Evolutionary conservation across 2,797 vertebrate genomes (phyloP), one percentile per base, ranked within the genome.

Genomic region (Varecia variegata): DNA sequence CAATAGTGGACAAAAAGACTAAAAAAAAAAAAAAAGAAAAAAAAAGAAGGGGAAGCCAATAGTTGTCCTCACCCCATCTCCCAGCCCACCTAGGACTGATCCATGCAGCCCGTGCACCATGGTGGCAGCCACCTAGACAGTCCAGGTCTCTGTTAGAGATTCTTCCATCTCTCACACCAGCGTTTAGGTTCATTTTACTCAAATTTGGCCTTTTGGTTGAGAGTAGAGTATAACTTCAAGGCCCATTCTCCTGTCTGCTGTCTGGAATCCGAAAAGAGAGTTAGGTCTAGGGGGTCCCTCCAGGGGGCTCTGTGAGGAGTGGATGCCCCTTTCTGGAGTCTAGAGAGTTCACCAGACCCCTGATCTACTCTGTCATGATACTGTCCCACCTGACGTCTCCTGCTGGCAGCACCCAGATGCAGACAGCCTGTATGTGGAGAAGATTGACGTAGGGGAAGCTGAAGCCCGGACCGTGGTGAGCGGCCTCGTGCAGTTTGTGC

Each of bases 391-490:
- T 88, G 65, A 50, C 17, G 2, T 93, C 45, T 84, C 86, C 95
- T 68, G 12, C 47, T 58, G 73, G 15, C 98, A 99, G 99, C 99
- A 99, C 96, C 99, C 99, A 0, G 99, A 99, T 0, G 99, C 99
- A 0, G 99, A 99, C 95, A 99, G 99, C 0, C 99, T 99, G 38
- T 99, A 99, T 11, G 99, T 99, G 98, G 99, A 99, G 98, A 99
- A 99, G 98, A 99, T 99, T 0, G 99, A 99, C 0, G 99, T 99
- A 43, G 99, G 99, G 0, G 99, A 99, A 98, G 97, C 99, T 0
- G 99, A 99, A 97, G 99, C 99, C 0, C 99, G 99, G 96, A 99
- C 99, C 0, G 99, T 99, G 35, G 99, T 99, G 96, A 99, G 99
- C 0, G 99, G 99, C 79, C 98, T 99, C 97, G 99, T 99, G 95